Conservation (phyloP, 2,113 vertebrate genomes). For the Globicephala melas region DNA sequence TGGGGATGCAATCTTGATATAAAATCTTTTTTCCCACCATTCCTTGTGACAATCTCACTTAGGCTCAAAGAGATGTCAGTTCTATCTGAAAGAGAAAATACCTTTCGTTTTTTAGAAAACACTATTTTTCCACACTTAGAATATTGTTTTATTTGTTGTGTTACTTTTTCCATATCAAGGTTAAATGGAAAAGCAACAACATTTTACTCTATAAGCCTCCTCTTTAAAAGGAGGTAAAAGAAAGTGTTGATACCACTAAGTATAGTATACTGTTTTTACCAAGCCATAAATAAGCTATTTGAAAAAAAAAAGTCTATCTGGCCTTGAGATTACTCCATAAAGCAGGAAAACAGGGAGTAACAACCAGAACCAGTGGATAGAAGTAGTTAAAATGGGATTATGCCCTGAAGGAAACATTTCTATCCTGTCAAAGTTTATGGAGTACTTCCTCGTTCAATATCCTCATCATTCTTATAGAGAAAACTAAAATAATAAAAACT, state of each 20-base stretch:
- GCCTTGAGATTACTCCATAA: background rate
- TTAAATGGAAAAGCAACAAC: background rate
- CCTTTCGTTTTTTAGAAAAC: background rate
- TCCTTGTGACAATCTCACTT: background rate
- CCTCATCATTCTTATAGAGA: background rate
- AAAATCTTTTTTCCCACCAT: background rate
- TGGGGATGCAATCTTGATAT: background rate
- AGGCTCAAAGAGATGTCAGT: background rate
- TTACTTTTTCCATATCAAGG: background rate
- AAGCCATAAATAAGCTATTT: slow-evolving; percentile 8
- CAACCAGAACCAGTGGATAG: background rate
- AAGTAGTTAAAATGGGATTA: background rate
- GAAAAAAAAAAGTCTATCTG: background rate
- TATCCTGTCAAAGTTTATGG: background rate
- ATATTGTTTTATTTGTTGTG: background rate
- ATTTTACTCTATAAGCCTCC: background rate
- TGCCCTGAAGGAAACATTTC: background rate
- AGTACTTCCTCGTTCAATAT: background rate
- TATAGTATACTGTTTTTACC: background rate
- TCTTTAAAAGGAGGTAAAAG: slow-evolving; percentile 15
- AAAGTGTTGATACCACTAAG: background rate
- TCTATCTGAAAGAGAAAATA: slow-evolving; percentile 27
- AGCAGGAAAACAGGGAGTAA: background rate
- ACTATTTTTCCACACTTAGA: background rate
- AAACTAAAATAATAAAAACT: background rate